A percentile compares a stretch with the other conserved stretches of the same genome.
Evolutionary conservation across 1,140 invertebrate genomes (phyloP).

Genomic region (Macrostomum lignano): DNA sequence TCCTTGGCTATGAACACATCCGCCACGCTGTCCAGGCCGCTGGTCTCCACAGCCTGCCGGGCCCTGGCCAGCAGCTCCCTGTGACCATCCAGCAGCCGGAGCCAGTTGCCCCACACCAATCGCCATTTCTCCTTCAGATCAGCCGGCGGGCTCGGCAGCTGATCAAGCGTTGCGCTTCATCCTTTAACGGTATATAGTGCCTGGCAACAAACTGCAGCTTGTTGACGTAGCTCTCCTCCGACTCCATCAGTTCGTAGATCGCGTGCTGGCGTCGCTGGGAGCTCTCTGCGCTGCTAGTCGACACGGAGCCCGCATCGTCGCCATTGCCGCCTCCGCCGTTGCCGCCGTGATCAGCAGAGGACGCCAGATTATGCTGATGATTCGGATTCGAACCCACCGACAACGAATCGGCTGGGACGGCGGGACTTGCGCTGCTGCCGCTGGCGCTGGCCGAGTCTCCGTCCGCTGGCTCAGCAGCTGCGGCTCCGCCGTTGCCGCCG

Average conservation of each 20-base stretch:
- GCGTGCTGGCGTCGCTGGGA: background rate
- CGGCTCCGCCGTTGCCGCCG: no score
- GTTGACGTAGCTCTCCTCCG: background rate
- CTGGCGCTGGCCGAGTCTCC: no score
- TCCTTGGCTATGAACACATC: background rate
- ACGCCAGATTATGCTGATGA: no score
- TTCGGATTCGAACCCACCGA: no score
- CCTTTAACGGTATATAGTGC: slow-evolving; percentile 1
- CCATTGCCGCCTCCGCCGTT: no score
- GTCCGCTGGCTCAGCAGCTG: no score
- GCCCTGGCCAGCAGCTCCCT: background rate
- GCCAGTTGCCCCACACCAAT: slow-evolving; percentile 4
- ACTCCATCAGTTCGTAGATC: background rate
- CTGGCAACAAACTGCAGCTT: background rate
- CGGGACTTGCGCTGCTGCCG: no score
- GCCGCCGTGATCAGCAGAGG: no score
- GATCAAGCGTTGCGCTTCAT: background rate
- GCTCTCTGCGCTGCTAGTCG: no score
- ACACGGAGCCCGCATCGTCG: no score
- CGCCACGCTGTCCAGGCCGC: slow-evolving; percentile 1
- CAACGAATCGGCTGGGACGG: no score
- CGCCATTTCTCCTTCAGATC: slow-evolving; percentile 1
- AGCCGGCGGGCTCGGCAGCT: background rate
- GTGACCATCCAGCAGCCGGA: slow-evolving; percentile 3
- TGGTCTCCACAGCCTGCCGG: background rate